These are phyloP conservation scores for Catharus minimus DNA, from an alignment of 2,113 vertebrate genomes.

Conservation along the genomic window DNA sequence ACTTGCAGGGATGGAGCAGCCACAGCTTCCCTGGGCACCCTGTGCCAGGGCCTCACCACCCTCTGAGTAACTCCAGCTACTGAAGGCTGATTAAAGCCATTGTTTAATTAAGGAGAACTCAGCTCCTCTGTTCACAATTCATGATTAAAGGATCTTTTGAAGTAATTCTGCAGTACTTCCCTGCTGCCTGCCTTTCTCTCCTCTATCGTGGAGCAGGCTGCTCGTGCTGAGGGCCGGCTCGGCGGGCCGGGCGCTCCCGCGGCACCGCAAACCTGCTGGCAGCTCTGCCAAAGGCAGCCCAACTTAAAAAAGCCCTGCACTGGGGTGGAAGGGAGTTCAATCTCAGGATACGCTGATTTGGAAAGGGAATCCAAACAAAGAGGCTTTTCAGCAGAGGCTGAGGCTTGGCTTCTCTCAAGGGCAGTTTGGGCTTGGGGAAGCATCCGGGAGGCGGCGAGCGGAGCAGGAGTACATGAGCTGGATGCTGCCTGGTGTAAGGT, in stretches of 20 bases:
- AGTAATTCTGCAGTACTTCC: constrained; percentile 57
- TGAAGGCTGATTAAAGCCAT: constrained; percentile 69
- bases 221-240: constrained; percentile 13
- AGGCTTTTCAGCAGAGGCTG: constrained; percentile 77
- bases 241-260: constrained; percentile 53
- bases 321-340: constrained; percentile 76
- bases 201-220: constrained; percentile 18
- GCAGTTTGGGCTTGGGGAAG: constrained; percentile 69
- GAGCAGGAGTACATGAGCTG: constrained; percentile 63
- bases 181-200: neutral
- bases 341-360: constrained; percentile 77
- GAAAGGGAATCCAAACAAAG: constrained; percentile 79
- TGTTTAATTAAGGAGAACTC: constrained; percentile 67
- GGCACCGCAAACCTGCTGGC: constrained; percentile 72
- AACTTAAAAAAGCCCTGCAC: constrained; percentile 65
- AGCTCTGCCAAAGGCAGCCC: constrained; percentile 64
- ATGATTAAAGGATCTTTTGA: constrained; percentile 64
- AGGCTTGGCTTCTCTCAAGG: constrained; percentile 75
- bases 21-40: neutral
- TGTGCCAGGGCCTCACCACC: neutral
- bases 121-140: constrained; percentile 63
- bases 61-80: constrained; percentile 10
- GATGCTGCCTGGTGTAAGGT: constrained; percentile 57
- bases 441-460: constrained; percentile 62
- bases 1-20: neutral